Evolutionary conservation across 1,140 invertebrate genomes (phyloP).

Genomic region (Mactra quadrangularis): DNA sequence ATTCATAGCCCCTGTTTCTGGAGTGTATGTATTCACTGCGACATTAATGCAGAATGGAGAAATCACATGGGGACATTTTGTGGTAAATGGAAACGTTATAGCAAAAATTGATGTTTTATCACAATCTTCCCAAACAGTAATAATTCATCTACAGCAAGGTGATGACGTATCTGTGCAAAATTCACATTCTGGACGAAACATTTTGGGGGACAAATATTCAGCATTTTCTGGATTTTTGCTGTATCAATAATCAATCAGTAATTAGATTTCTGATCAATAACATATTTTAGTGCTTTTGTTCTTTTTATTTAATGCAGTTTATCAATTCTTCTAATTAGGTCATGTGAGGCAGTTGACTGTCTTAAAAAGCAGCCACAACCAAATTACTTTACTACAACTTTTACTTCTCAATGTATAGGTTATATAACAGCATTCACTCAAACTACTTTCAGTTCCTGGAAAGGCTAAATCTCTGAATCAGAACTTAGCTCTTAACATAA

Average conservation of each 20-base stretch:
- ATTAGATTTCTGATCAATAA: no score
- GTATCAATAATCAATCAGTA: slow-evolving; percentile 7
- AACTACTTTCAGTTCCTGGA: no score
- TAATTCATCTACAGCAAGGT: slow-evolving; percentile 6
- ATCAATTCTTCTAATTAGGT: no score
- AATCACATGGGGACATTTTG: slow-evolving; percentile 8
- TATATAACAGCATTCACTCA: no score
- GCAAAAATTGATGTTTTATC: not conserved
- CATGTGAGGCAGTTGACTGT: no score
- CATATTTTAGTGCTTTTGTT: no score
- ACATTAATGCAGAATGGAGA: not conserved
- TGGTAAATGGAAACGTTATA: not conserved
- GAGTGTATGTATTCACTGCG: slow-evolving; percentile 12
- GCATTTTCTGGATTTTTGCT: slow-evolving; percentile 25
- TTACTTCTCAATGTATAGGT: no score
- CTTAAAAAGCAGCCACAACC: no score
- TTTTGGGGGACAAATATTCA: not conserved
- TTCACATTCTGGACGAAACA: not conserved
- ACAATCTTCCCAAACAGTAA: not conserved
- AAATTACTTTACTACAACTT: no score
- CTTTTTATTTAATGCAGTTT: no score
- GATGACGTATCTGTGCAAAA: slow-evolving; percentile 35
- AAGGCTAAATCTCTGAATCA: no score
- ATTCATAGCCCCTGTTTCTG: slow-evolving; percentile 6
- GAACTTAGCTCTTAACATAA: no score